Evolutionary conservation across 2,888 invertebrate genomes (phyloP).

Genomic region (Hipparchia sbordonii): DNA sequence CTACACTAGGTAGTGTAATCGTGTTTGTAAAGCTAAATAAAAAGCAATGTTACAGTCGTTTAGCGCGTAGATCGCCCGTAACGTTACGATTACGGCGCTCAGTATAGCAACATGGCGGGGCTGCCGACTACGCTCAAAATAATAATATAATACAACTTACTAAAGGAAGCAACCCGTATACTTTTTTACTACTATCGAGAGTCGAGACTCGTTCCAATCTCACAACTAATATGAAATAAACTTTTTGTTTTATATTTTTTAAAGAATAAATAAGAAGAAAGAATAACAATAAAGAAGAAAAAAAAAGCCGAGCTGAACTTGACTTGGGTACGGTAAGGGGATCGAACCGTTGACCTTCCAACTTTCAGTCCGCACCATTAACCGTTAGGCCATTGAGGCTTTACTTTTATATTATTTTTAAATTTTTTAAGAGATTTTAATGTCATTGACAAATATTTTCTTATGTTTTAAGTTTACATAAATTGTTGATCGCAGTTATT

Average conservation of each 20-base stretch:
- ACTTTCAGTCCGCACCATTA: no score
- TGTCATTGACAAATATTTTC: neutral
- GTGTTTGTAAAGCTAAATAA: slow-evolving; percentile 2
- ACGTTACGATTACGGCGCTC: slow-evolving; percentile 1
- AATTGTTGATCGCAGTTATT: no score
- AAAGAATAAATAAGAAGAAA: no score
- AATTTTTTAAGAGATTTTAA: neutral
- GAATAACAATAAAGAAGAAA: no score
- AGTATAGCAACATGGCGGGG: neutral
- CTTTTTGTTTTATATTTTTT: neutral
- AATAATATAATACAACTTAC: neutral
- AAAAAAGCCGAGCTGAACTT: no score
- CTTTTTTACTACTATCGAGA: neutral
- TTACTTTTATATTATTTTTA: no score
- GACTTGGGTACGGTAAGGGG: no score
- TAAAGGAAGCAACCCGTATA: neutral
- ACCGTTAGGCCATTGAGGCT: no score
- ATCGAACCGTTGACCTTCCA: no score
- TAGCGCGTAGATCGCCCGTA: neutral
- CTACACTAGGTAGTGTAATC: neutral
- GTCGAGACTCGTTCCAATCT: neutral
- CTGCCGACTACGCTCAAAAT: neutral
- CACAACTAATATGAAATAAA: neutral
- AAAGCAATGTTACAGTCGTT: neutral
- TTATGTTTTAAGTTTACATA: no score